phyloP scores from a whole-genome alignment of 2,888 invertebrate genomes.

The Dynastes maya region DNA sequence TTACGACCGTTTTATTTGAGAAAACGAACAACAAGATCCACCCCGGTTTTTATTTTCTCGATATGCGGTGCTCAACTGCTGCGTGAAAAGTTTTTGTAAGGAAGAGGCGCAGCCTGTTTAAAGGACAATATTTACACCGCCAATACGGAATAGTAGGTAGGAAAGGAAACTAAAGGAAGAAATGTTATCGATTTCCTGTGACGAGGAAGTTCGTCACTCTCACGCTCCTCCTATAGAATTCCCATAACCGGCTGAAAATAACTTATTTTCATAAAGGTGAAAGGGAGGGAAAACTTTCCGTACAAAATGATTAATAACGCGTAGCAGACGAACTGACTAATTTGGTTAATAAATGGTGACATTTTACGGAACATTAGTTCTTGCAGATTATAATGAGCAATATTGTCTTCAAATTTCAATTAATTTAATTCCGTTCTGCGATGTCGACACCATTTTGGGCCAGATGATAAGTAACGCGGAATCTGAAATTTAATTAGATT shows the following conservation, averaged over 20 bases:
- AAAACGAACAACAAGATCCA: conserved; percentile 22
- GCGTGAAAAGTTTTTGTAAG: conserved; percentile 36
- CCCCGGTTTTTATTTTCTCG: conserved; percentile 32
- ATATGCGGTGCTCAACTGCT: not conserved
- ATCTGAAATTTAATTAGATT: too few relatives aligned
- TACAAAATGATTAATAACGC: conserved; percentile 30
- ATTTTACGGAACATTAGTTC: conserved; percentile 24
- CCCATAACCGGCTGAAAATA: conserved; percentile 2
- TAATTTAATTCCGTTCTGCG: conserved; percentile 14
- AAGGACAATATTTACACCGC: conserved; percentile 41
- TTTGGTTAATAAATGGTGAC: conserved; percentile 39
- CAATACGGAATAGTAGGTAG: not conserved
- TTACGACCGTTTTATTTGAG: conserved; percentile 44
- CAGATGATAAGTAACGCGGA: not conserved
- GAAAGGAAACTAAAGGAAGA: not conserved
- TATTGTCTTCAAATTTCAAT: conserved; percentile 26
- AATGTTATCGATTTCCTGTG: conserved; percentile 26
- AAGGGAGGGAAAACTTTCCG: conserved; percentile 13
- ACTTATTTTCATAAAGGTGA: conserved; percentile 26
- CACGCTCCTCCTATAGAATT: not conserved
- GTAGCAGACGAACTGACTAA: conserved; percentile 32
- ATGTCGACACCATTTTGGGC: not conserved
- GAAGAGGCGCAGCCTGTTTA: conserved; percentile 18
- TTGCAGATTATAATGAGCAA: conserved; percentile 13
- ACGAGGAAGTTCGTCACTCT: conserved; percentile 4